Evolutionary conservation across 2,888 invertebrate species (phyloP).

Genomic region (Cheilosia grossa): DNA sequence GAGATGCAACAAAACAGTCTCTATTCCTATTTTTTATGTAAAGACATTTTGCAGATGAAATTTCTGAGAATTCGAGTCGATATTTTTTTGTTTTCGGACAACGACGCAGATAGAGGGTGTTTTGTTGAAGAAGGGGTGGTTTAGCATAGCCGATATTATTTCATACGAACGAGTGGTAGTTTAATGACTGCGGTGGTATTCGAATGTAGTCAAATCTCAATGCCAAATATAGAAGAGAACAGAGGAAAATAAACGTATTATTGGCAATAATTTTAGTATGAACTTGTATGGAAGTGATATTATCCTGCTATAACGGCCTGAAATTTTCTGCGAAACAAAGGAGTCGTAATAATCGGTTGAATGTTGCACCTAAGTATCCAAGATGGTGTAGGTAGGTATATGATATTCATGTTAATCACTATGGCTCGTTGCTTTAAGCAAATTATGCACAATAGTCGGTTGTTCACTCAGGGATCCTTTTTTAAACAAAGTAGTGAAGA

Average conservation of each 20-base stretch:
- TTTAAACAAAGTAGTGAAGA: too few relatives aligned
- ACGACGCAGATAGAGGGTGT: conserved; percentile 1
- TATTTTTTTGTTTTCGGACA: conserved; percentile 45
- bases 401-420: too few relatives aligned
- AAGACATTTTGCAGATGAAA: conserved; percentile 71
- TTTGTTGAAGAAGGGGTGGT: conserved; percentile 18
- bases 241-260: conserved; percentile 17
- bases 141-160: conserved; percentile 9
- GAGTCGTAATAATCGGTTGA: too few relatives aligned
- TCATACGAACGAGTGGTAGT: background rate
- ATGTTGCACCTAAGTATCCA: too few relatives aligned
- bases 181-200: conserved; percentile 38
- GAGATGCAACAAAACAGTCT: conserved; percentile 29
- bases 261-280: conserved; percentile 23
- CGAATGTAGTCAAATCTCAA: conserved; percentile 9
- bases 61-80: conserved; percentile 67
- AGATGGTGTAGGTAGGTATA: background rate
- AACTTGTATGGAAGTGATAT: background rate
- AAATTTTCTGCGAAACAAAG: background rate
- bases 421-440: too few relatives aligned
- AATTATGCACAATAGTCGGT: too few relatives aligned
- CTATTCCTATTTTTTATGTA: conserved; percentile 40
- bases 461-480: too few relatives aligned
- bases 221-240: conserved; percentile 1
- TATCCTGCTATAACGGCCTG: background rate